These are phyloP conservation scores for Fistularia tabacaria DNA, from an alignment of 2,797 vertebrate species.

Conservation along the genomic window DNA sequence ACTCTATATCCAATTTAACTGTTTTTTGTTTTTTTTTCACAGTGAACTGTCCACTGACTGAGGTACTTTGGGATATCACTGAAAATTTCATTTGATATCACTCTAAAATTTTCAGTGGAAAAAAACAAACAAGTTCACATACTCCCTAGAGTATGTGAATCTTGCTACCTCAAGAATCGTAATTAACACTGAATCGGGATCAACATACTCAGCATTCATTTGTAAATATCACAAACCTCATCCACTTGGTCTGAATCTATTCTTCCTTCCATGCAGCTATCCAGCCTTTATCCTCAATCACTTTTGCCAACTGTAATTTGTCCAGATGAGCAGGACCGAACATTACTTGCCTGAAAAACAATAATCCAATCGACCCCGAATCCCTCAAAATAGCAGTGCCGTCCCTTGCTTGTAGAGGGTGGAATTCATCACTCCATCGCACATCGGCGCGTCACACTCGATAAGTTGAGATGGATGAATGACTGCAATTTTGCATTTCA, in stretches of 20 bases:
- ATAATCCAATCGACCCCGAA: constrained; percentile 56
- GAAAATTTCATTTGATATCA: too few relatives aligned
- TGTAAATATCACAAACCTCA: not conserved
- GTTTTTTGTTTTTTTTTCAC: too few relatives aligned
- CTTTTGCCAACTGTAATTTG: constrained; percentile 30
- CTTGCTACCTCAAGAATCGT: too few relatives aligned
- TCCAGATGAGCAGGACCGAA: constrained; percentile 21
- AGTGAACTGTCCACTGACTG: too few relatives aligned
- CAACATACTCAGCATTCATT: not conserved
- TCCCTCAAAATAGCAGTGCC: constrained; percentile 8
- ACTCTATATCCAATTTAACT: too few relatives aligned
- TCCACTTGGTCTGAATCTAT: not conserved
- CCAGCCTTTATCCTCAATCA: constrained; percentile 18
- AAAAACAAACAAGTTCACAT: too few relatives aligned
- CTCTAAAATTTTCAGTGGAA: too few relatives aligned
- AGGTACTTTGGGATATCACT: too few relatives aligned
- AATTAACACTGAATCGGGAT: too few relatives aligned
- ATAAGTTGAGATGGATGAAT: constrained; percentile 19
- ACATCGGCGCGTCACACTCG: not conserved
- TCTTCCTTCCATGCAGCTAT: not conserved
- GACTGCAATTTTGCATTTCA: constrained; percentile 47
- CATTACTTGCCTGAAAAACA: constrained; percentile 26
- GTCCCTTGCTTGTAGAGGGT: constrained; percentile 1
- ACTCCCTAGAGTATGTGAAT: too few relatives aligned
- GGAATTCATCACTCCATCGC: constrained; percentile 14